Evolutionary conservation across 2,113 vertebrate genomes (phyloP).

Genomic region (Uria aalge): DNA sequence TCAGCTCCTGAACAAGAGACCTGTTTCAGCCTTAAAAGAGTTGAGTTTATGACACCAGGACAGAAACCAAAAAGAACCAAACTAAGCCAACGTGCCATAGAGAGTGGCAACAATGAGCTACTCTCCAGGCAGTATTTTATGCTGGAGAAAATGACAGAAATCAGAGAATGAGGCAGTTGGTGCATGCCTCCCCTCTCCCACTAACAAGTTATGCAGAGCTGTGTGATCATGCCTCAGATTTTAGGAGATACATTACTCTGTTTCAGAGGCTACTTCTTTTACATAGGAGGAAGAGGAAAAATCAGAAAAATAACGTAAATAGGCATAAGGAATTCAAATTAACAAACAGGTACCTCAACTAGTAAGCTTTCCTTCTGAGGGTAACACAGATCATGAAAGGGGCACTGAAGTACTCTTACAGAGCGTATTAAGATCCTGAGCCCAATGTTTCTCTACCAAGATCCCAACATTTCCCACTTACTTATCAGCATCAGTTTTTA

Average conservation of each 20-base stretch:
- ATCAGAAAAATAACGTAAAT: not conserved
- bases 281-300: not conserved
- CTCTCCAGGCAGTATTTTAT: not conserved
- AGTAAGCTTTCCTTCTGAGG: not conserved
- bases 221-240: not conserved
- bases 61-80: not conserved
- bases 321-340: not conserved
- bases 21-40: not conserved
- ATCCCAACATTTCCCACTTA: not conserved
- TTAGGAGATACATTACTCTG: not conserved
- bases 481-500: not conserved
- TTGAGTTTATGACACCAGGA: not conserved
- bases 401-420: too few species aligned
- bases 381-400: not conserved
- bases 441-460: not conserved
- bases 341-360: not conserved
- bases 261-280: not conserved
- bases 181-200: not conserved
- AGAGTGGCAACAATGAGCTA: not conserved
- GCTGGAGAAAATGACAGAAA: not conserved
- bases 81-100: not conserved
- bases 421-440: not conserved
- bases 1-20: not conserved
- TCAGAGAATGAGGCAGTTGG: not conserved
- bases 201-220: not conserved